Base-by-base conservation (phyloP, 1,140 invertebrate genomes). In the Paralvinella palmiformis region DNA sequence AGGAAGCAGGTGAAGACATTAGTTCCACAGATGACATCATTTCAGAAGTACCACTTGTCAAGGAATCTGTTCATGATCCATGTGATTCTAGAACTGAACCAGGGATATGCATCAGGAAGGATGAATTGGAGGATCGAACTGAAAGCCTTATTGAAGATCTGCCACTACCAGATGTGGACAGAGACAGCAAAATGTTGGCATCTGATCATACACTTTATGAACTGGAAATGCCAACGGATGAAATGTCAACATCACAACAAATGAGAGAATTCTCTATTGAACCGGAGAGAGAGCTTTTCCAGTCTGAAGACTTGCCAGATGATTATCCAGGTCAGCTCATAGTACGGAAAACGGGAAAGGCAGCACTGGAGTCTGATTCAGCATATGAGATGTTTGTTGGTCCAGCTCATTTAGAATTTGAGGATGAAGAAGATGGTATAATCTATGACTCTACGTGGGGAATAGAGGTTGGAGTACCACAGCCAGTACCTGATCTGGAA, bases 201-300 rank as follows among this genome's bases (percentile, higher is more conserved):
- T 77, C 75, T 36, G 75, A 77, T 31, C 70, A 73, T 35, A 77
- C 75, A 27, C 61, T 77, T 29, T 77, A 75, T 69, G 75, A 71
- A n/a, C 61, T 75, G 37, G 75, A 77, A 57, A 77, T 77, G 75
- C 75, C 75, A 59, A 69, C 73, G 33, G 74, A 75, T 32, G 75
- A 77, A 65, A 63, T 66, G 31, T 69, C 71, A 24, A 59, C 64
- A 22, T 70, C 73, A 32, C 68, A 67, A 20, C 7, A 29, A 22
- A 4, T 36, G 60, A 27, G 35, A 65, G 32, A 27, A 27, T 35
- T 62, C 44, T 15, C 59, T 41, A 36, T 13, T 62, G 53, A 35
- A 29, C 22, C 5, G 36, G 17, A 41, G 29, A 33, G 60, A 65
- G 48, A 62, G 33, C 27, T 52, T 3, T 52, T 52, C 31, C 24